Evolutionary conservation across 2,888 invertebrate genomes (phyloP), one percentile per base, ranked within the genome.

Genomic region (Phaonia tiefii): DNA sequence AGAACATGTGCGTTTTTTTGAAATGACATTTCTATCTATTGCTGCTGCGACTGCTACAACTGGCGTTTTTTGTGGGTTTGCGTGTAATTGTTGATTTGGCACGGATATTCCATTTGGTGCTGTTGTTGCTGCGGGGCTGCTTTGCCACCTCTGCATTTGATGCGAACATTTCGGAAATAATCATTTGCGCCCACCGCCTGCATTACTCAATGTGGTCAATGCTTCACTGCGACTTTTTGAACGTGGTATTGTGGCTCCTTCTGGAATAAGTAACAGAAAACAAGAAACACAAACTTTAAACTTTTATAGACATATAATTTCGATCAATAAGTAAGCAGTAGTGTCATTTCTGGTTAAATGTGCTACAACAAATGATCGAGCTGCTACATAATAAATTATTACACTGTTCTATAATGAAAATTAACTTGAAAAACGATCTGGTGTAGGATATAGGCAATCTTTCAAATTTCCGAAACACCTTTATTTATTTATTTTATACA

Each of bases 171-270:
- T 90, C 80, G 90, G 90, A 83, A 89, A 91, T 83, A 89, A 91
- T 91, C 91, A 91, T 91, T 91, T 91, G 74, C 90, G 90, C 85
- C 88, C 86, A 70, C 75, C 83, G 66, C 75, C 83, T 17, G 72
- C 65, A 22, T 79, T 79, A 79, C 81, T 78, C 26, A 79, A 49
- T 83, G 93, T 92, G 91, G 95, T 95, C 88, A 96, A 93, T 87
- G 95, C 95, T 89, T 96, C 96, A 86, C 95, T 95, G 90, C 96
- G 95, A 91, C 96, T 96, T 89, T 95, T 93, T 85, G 96, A 95
- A 90, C 96, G 93, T 90, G 95, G 94, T 89, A 96, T 91, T 85
- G 86, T 83, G 69, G 81, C 84, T 83, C 82, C 86, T 84, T 84
- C 67, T 70, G 65, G 1, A 54, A 49, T 11, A 58, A 31, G 31